These are phyloP conservation scores for Quiscalus mexicanus DNA, from an alignment of 2,113 vertebrate genomes.

Conservation along the genomic window DNA sequence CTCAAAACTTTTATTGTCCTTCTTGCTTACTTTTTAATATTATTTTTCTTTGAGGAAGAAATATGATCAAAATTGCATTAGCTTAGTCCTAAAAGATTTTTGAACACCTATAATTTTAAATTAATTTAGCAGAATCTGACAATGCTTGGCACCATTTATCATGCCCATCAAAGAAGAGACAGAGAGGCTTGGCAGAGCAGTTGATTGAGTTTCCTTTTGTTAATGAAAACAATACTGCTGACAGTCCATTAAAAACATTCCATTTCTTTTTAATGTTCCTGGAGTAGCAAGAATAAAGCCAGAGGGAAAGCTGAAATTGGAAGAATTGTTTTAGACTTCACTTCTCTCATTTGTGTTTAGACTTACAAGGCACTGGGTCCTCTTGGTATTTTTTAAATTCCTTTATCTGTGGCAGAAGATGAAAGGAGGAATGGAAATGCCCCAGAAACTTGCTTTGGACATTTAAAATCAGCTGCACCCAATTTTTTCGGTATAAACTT, in stretches of 20 bases:
- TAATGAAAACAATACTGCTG: conserved; percentile 53
- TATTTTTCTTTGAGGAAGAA: conserved; percentile 18
- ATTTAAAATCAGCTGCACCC: background rate
- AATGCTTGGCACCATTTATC: conserved; percentile 21
- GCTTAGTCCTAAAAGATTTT: conserved; percentile 35
- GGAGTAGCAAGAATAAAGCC: conserved; percentile 27
- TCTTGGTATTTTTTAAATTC: background rate
- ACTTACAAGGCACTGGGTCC: background rate
- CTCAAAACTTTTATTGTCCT: conserved; percentile 9
- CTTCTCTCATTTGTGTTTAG: background rate
- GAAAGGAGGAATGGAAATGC: background rate
- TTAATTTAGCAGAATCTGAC: conserved; percentile 37
- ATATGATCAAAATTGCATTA: background rate
- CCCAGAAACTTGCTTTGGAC: background rate
- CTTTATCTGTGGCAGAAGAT: background rate
- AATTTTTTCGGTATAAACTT: background rate
- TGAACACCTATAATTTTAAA: conserved; percentile 39
- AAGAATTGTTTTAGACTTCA: conserved; percentile 16
- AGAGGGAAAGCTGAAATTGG: conserved; percentile 26
- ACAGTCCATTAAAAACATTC: conserved; percentile 48
- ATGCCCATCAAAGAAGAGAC: conserved; percentile 36
- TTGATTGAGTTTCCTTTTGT: conserved; percentile 60
- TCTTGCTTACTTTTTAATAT: background rate
- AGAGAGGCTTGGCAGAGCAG: conserved; percentile 34
- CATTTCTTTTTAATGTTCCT: conserved; percentile 36